Evolutionary conservation across 2,113 vertebrate species (phyloP).

Genomic region (Tetrax tetrax): DNA sequence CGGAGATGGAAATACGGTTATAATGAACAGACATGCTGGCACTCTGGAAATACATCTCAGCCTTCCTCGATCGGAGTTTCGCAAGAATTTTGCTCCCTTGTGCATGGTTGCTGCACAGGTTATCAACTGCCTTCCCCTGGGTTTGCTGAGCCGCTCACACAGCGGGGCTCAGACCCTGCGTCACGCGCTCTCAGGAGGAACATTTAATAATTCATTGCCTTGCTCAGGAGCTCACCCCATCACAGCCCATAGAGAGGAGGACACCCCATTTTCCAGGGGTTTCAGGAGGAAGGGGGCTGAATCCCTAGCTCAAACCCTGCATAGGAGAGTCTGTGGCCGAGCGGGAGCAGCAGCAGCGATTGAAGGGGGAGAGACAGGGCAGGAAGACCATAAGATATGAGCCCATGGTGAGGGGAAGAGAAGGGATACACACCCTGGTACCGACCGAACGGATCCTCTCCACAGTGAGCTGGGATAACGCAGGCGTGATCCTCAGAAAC

Average conservation of each 20-base stretch:
- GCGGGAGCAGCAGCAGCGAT: accelerated
- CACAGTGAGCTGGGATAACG: accelerated
- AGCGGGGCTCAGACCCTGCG: neutral
- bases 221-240: neutral
- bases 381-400: neutral
- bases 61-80: neutral
- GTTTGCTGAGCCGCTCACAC: neutral
- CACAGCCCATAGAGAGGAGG: neutral
- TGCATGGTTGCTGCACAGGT: neutral
- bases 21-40: neutral
- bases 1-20: neutral
- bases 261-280: neutral
- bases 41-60: neutral
- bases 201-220: neutral
- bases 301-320: neutral
- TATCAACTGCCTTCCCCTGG: neutral
- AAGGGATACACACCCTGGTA: neutral
- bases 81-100: neutral
- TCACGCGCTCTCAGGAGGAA: neutral
- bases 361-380: neutral
- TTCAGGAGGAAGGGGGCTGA: neutral
- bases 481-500: neutral
- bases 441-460: accelerated
- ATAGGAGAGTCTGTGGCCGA: neutral
- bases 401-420: neutral